Evolutionary conservation across 37 sponge, comb jelly and placozoan species (phyloP).

Genomic region (Oscarella lobularis): DNA sequence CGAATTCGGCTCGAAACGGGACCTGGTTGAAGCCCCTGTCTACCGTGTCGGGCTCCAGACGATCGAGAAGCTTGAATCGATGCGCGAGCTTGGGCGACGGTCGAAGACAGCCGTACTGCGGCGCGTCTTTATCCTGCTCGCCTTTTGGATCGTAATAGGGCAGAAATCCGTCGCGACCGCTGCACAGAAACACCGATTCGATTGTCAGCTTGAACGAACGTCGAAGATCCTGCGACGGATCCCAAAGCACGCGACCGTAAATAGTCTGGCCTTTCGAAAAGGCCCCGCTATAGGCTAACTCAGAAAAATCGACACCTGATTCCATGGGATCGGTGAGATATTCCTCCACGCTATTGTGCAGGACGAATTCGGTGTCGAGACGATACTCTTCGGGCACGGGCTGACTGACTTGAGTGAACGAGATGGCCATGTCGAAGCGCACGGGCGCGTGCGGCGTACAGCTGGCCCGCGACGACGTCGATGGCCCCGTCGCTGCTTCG

Average conservation of each 20-base stretch:
- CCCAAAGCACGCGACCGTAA: background rate
- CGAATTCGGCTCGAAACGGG: background rate
- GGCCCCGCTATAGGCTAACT: background rate
- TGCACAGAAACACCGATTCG: background rate
- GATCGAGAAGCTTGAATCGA: background rate
- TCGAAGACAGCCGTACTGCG: slow-evolving; percentile 1
- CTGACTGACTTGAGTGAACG: background rate
- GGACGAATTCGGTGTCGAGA: background rate
- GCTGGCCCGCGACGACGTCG: background rate
- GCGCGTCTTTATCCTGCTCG: background rate
- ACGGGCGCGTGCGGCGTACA: background rate
- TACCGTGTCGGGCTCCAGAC: background rate
- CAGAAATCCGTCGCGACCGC: background rate
- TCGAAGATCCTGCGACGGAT: background rate
- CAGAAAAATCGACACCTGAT: background rate
- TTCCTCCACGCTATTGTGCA: background rate
- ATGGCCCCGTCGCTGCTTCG: no score
- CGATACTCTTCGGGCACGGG: background rate
- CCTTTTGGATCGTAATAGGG: background rate
- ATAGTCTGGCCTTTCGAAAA: background rate
- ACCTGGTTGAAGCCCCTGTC: background rate
- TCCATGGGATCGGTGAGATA: background rate
- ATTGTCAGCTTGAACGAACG: background rate
- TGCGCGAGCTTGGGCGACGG: background rate
- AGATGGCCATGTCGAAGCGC: background rate